Evolutionary conservation across 92 coral and sea anemone genomes (phyloP).

Genomic region (Epizoanthus fatuus): DNA sequence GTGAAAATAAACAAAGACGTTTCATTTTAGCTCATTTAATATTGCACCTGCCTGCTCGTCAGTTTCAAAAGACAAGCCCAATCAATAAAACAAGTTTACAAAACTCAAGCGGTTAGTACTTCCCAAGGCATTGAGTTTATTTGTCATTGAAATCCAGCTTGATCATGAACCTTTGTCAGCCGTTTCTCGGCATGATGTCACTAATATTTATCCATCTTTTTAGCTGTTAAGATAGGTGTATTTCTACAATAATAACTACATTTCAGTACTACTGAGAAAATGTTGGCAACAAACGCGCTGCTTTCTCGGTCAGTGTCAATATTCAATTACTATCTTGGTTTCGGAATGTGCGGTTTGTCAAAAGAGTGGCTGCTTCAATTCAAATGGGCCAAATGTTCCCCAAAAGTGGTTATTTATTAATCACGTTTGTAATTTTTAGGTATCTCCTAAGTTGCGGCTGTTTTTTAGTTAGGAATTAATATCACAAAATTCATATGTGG

Average conservation of each 20-base stretch:
- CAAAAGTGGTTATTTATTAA: constrained; percentile 39
- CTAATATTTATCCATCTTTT: not conserved
- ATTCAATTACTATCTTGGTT: not conserved
- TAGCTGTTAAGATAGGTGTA: not conserved
- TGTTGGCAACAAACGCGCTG: not conserved
- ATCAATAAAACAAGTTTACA: constrained; percentile 6
- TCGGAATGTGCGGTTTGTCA: constrained; percentile 25
- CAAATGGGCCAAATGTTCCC: constrained; percentile 9
- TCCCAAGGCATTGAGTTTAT: not conserved
- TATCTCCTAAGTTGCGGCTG: constrained; percentile 27
- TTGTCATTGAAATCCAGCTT: not conserved
- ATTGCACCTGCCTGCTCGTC: constrained; percentile 22
- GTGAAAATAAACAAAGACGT: too few relatives aligned
- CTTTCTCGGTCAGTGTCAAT: not conserved
- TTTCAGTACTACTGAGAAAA: not conserved
- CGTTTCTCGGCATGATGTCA: not conserved
- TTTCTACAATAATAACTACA: not conserved
- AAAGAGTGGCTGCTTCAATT: constrained; percentile 33
- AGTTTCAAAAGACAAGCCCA: constrained; percentile 18
- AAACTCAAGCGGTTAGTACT: constrained; percentile 12
- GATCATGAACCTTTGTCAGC: not conserved
- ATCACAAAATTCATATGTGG: constrained; percentile 6
- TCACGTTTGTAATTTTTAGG: constrained; percentile 1
- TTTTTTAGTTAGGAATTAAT: constrained; percentile 21
- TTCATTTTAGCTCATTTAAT: too few relatives aligned